phyloP scores from a whole-genome alignment of 1,140 invertebrate genomes.

The Apis dorsata region DNA sequence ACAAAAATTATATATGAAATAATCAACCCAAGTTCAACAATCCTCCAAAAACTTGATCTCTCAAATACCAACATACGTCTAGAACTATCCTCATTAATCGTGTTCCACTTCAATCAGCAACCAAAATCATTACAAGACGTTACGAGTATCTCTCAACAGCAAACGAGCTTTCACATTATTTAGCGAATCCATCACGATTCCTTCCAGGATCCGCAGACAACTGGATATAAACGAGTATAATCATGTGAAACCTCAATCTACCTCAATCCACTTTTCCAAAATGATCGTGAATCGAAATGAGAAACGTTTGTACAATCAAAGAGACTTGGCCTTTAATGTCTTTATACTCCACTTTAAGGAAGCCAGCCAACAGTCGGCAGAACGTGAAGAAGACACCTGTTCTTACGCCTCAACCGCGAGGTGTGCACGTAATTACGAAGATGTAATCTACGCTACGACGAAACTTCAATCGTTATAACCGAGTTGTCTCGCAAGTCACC shows the following conservation, averaged over 20 bases:
- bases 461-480: constrained; percentile 74
- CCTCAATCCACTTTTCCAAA: constrained; percentile 29
- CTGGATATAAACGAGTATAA: too few species aligned
- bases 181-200: constrained; percentile 37
- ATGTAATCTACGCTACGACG: constrained; percentile 61
- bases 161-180: constrained; percentile 8
- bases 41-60: too few species aligned
- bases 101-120: too few species aligned
- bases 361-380: constrained; percentile 19
- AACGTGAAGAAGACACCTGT: constrained; percentile 13
- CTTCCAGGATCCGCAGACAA: background rate
- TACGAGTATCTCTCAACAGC: constrained; percentile 34
- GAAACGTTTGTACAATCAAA: constrained; percentile 23
- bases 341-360: constrained; percentile 44
- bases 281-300: constrained; percentile 32
- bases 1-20: too few species aligned
- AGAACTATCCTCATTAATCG: too few species aligned
- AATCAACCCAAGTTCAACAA: too few species aligned
- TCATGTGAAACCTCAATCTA: constrained; percentile 1
- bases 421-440: constrained; percentile 60
- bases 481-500: constrained; percentile 65
- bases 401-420: constrained; percentile 22
- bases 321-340: constrained; percentile 32
- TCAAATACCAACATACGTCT: too few species aligned
- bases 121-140: too few species aligned